phyloP scores from a whole-genome alignment of 2,797 vertebrate species.

The Sebastes iracundus region DNA sequence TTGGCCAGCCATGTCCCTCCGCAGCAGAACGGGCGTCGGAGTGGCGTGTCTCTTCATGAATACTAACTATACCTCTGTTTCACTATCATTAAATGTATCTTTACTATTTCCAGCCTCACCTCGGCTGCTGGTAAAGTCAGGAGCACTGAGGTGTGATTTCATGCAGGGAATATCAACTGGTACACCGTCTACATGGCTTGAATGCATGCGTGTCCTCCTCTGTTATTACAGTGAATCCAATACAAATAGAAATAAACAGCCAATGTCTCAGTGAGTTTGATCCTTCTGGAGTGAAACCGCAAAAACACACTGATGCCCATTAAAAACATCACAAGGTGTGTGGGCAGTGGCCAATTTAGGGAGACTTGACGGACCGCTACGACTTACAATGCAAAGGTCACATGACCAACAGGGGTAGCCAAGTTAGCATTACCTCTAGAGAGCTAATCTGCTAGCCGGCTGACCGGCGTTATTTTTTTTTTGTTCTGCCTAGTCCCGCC shows the following conservation, averaged over 20 bases:
- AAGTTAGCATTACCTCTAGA: background rate
- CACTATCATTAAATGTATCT: conserved; percentile 77
- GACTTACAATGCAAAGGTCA: background rate
- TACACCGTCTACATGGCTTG: background rate
- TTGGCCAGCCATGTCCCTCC: conserved; percentile 73
- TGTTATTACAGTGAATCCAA: background rate
- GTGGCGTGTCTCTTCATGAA: conserved; percentile 72
- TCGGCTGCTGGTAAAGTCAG: conserved; percentile 59
- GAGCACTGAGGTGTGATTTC: conserved; percentile 59
- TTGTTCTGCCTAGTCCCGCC: no score
- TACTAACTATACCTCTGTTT: conserved; percentile 79
- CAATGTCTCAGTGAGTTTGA: background rate
- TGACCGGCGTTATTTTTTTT: background rate
- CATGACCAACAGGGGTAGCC: background rate
- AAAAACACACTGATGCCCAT: background rate
- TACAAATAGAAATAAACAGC: conserved; percentile 2
- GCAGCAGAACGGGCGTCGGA: conserved; percentile 48
- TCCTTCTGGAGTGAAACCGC: background rate
- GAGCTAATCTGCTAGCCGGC: background rate
- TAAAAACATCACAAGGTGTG: conserved; percentile 6
- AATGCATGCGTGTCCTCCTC: conserved; percentile 22
- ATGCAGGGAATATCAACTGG: conserved; percentile 67
- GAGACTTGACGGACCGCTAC: background rate
- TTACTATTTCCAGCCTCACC: conserved; percentile 70
- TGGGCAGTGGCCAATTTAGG: background rate